Evolutionary conservation across 1,140 invertebrate species (phyloP).

Genomic region (Oryctes rhinoceros): DNA sequence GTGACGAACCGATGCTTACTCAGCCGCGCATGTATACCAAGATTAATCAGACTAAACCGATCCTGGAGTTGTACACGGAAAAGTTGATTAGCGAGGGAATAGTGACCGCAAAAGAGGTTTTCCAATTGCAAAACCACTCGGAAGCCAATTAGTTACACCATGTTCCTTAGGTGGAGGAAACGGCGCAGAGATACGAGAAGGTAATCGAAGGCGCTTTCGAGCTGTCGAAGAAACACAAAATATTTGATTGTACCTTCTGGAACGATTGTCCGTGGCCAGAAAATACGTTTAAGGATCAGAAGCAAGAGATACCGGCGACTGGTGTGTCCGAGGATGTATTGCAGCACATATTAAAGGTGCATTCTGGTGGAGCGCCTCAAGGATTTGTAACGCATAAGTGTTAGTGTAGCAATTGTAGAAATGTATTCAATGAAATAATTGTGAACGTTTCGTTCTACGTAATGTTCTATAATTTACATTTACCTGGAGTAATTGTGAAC

Average conservation of each 20-base stretch:
- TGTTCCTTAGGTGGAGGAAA: constrained; percentile 35
- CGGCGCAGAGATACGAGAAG: constrained; percentile 63
- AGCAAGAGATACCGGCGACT: constrained; percentile 62
- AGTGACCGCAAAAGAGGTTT: constrained; percentile 76
- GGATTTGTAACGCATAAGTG: constrained; percentile 46
- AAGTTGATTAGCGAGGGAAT: constrained; percentile 78
- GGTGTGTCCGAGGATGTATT: constrained; percentile 69
- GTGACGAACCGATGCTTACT: constrained; percentile 94
- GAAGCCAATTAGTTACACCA: neutral
- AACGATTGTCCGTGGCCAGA: constrained; percentile 86
- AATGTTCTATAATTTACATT: too few relatives aligned
- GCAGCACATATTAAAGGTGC: constrained; percentile 72
- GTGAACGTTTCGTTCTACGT: too few relatives aligned
- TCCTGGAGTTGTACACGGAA: constrained; percentile 77
- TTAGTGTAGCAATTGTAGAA: too few relatives aligned
- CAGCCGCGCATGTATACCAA: constrained; percentile 94
- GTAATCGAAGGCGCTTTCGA: constrained; percentile 81
- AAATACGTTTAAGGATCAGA: constrained; percentile 70
- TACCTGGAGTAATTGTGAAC: too few relatives aligned
- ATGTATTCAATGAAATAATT: too few relatives aligned
- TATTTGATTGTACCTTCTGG: constrained; percentile 75
- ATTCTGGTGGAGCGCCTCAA: constrained; percentile 73
- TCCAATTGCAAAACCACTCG: neutral
- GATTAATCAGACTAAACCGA: constrained; percentile 73
- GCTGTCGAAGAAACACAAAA: constrained; percentile 69